Evolutionary conservation across 2,113 vertebrate genomes (phyloP), one percentile per base, ranked within the genome.

Genomic region (Gavialis gangeticus): DNA sequence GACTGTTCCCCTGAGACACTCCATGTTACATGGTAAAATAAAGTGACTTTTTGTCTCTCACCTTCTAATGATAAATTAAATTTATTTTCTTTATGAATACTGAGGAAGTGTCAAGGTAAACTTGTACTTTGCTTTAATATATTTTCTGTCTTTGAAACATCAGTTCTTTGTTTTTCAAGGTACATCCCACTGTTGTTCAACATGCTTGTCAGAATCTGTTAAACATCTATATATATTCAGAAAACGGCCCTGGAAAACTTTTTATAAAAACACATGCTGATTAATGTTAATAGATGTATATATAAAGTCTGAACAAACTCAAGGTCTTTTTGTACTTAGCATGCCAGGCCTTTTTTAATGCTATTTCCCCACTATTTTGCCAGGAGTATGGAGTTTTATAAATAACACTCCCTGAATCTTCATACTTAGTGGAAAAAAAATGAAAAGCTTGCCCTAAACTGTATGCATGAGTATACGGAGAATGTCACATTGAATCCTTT

Each of bases 231-330:
- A 60, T 46, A 46, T 64, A 95, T 90, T 94, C 94, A 95, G 92
- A 93, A 75, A 85, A 93, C 1, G 94, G 79, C 75, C 85, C 59
- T 63, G 91, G 86, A 75, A 93, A 91, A 83, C 25, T 64, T 85
- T 91, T 95, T 85, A 95, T 91, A 94, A 94, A 94, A 95, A 91
- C 82, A 97, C 66, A 46, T 69, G n/a, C 77, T 94, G 94, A 92
- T 96, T 95, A 97, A 95, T 93, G 85, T 57, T 84, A 92, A 69
- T 90, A 79, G 77, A 58, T 89, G n/a, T 79, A 87, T n/a, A 87
- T 91, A 87, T 75, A 85, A 94, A 77, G 79, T 75, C 91, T 81
- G 89, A 94, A 96, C 55, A 92, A 96, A 92, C 63, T 91, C 93
- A 96, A 96, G 92, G 95, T 84, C 92, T 91, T 84, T 95, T 82